Evolutionary conservation across 2,113 vertebrate genomes (phyloP).

Genomic region (Pyrgilauda ruficollis): DNA sequence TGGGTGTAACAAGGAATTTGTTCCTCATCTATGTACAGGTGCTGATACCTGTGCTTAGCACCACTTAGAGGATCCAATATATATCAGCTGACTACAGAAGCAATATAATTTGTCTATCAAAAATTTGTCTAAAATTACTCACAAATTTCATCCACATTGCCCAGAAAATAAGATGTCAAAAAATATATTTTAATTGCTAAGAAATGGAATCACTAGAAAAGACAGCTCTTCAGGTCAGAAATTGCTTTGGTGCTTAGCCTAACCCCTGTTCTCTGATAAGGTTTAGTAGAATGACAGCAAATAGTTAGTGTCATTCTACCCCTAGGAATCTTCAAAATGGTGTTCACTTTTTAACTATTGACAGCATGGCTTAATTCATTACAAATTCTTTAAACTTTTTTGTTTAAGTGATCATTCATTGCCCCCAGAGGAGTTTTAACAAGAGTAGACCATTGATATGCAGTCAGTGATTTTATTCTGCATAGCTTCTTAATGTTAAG

Average conservation of each 20-base stretch:
- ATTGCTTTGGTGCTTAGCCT: background rate
- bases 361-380: background rate
- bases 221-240: background rate
- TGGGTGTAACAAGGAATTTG: background rate
- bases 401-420: background rate
- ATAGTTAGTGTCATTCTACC: background rate
- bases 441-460: background rate
- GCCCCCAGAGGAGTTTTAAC: background rate
- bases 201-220: background rate
- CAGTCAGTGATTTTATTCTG: background rate
- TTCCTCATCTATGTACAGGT: background rate
- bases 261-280: background rate
- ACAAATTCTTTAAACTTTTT: background rate
- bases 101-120: background rate
- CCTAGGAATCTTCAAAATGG: background rate
- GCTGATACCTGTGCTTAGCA: background rate
- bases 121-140: background rate
- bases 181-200: background rate
- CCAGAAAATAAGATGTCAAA: background rate
- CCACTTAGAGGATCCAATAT: background rate
- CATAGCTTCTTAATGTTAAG: background rate
- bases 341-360: background rate
- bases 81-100: background rate
- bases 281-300: background rate
- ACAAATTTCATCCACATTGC: background rate